These are phyloP conservation scores for Psittacula cyanocephala DNA, from an alignment of 2,113 vertebrate species.

Conservation along the genomic window DNA sequence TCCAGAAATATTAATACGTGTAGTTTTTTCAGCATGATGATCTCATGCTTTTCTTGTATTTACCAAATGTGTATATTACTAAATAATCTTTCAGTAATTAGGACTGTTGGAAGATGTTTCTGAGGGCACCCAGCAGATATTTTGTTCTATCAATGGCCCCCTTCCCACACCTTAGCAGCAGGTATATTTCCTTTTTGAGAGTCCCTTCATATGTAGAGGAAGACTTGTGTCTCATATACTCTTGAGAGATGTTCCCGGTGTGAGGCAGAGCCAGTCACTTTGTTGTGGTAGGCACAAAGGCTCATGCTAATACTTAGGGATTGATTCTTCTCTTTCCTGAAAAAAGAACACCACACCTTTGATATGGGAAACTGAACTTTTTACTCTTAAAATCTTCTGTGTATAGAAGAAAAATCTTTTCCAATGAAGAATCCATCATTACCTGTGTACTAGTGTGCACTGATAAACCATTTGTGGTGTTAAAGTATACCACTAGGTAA, in stretches of 20 bases:
- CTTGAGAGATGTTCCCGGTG: not conserved
- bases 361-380: not conserved
- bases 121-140: not conserved
- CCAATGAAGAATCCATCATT: not conserved
- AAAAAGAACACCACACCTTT: not conserved
- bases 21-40: not conserved
- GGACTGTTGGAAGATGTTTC: not conserved
- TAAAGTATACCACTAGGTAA: not conserved
- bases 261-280: not conserved
- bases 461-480: not conserved
- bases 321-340: not conserved
- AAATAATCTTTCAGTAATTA: not conserved
- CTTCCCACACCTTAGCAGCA: not conserved
- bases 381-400: not conserved
- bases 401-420: not conserved
- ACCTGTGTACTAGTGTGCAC: not conserved
- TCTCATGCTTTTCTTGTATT: not conserved
- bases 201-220: not conserved
- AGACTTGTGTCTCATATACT: not conserved
- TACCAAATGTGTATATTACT: not conserved
- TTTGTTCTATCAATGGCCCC: not conserved
- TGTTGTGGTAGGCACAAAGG: not conserved
- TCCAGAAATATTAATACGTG: not conserved
- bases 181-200: not conserved
- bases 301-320: not conserved